Evolutionary conservation across 1,140 invertebrate genomes (phyloP), one percentile per base, ranked within the genome.

Genomic region (Pachyrhynchus sulphureomaculatus): DNA sequence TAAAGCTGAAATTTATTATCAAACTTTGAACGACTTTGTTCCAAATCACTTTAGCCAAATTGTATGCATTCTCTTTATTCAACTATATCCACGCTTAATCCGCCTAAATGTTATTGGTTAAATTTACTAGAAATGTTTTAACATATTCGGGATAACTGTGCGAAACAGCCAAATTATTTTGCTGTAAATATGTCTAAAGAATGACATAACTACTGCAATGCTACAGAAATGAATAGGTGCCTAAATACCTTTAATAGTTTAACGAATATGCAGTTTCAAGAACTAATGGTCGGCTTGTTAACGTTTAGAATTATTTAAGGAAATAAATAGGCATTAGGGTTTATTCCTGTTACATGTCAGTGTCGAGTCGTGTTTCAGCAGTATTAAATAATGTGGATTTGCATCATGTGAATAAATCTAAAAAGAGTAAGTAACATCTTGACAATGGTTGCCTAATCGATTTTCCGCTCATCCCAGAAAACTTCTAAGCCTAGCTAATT

Each of bases 61-160:
- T 67, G 67, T 68, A 62, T 67, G 62, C 67, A 70, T 70, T 69
- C 68, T 70, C 68, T 68, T 70, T 68, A 68, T 67, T 70, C 64
- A 67, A 67, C 58, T 67, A 68, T 61, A 66, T 63, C 67, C 67
- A 55, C 62, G 66, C 68, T 70, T 70, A 68, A 70, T 68, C 68
- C 67, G 65, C 63, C 65, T 66, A 64, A 70, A 64, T 68, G 68
- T 67, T 70, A 70, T 68, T 66, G 67, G 67, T 62, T 70, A 60
- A 65, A 68, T 68, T 68, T 67, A 68, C 57, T 65, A 62, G 67
- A 64, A 68, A 67, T 61, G 61, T 59, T 64, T 66, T 57, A 66
- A 60, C 65, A 66, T 65, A 64, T 55, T 45, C 51, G 12, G 60
- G 55, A 66, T 61, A 29, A 29, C 26, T 29, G 26, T 29, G 26